A percentile compares a stretch with the other conserved stretches of the same genome.
Conservation (phyloP, 2,888 invertebrate species). For the Melanophora roralis region DNA sequence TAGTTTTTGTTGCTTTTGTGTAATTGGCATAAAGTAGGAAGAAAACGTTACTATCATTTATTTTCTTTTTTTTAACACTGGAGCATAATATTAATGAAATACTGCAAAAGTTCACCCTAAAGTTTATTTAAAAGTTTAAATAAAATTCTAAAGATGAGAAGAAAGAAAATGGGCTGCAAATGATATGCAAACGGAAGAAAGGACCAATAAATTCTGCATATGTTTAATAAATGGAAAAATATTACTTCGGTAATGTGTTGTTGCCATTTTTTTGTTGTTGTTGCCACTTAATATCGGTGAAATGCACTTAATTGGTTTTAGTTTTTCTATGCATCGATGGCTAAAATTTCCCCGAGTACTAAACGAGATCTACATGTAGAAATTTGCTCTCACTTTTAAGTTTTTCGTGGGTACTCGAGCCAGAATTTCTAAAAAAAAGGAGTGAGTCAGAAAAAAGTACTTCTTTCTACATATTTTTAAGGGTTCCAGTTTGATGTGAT, state of each 20-base stretch:
- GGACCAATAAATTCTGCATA: constrained; percentile 19
- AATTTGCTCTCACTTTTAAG: too few relatives aligned
- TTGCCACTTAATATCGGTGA: too few relatives aligned
- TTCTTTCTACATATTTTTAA: too few relatives aligned
- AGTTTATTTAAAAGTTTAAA: not conserved
- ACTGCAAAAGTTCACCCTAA: constrained; percentile 18
- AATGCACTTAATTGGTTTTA: too few relatives aligned
- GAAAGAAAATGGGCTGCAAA: not conserved
- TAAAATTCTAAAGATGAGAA: not conserved
- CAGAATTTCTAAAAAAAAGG: too few relatives aligned
- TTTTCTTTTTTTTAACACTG: constrained; percentile 1
- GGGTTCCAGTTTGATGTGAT: too few relatives aligned
- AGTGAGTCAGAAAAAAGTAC: too few relatives aligned
- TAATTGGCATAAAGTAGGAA: constrained; percentile 42
- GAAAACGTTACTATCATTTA: constrained; percentile 38
- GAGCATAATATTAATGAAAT: constrained; percentile 39
- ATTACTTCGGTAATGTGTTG: not conserved
- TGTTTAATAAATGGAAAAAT: constrained; percentile 10
- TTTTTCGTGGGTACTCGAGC: too few relatives aligned
- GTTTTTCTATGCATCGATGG: too few relatives aligned
- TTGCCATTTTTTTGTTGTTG: not conserved
- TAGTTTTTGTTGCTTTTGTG: constrained; percentile 8
- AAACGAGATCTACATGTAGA: too few relatives aligned
- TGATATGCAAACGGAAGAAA: constrained; percentile 24
- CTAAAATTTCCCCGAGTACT: too few relatives aligned